These are phyloP conservation scores for Saguinus midas DNA, from an alignment of 2,113 vertebrate species.

Conservation along the genomic window DNA sequence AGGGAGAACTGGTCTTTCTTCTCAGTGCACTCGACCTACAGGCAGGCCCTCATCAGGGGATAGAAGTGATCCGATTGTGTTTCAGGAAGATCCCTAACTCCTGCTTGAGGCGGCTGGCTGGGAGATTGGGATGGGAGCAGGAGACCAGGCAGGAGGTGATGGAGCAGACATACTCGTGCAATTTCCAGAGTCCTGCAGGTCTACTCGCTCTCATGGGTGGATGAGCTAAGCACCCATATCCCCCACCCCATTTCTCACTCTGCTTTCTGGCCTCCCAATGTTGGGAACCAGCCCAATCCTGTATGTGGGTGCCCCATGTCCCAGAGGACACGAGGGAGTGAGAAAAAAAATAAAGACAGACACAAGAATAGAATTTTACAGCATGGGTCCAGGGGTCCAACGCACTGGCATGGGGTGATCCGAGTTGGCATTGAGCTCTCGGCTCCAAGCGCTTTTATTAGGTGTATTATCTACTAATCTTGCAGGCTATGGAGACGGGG, in stretches of 20 bases:
- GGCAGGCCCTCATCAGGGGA: background rate
- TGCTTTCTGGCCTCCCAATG: background rate
- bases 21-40: background rate
- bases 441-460: no score
- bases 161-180: background rate
- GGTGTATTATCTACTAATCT: no score
- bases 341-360: no score
- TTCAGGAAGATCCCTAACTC: background rate
- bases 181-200: background rate
- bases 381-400: no score
- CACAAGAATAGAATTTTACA: no score
- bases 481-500: no score
- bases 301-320: no score
- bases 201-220: background rate
- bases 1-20: background rate
- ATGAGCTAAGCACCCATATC: background rate
- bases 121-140: background rate
- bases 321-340: no score
- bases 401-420: no score
- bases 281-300: no score
- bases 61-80: background rate
- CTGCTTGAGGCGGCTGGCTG: background rate
- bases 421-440: no score
- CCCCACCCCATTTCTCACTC: no score
- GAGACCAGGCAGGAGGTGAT: background rate